Evolutionary conservation across 2,888 invertebrate genomes (phyloP).

Genomic region (Gari tellinella): DNA sequence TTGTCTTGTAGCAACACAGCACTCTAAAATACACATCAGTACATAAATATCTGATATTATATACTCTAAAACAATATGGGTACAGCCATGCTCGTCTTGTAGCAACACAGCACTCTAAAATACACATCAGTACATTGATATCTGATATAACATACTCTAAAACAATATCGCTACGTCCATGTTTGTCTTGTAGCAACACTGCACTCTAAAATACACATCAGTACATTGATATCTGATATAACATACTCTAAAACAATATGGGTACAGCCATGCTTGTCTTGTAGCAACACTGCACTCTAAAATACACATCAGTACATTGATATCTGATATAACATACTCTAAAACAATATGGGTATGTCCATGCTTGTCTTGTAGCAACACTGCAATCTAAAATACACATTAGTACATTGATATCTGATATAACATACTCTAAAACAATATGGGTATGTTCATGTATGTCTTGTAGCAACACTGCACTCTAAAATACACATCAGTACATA

Average conservation of each 20-base stretch:
- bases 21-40: no score
- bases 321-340: no score
- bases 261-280: constrained; percentile 88
- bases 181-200: constrained; percentile 87
- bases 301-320: no score
- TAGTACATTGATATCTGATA: no score
- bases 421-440: constrained; percentile 89
- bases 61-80: no score
- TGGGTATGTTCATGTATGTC: constrained; percentile 88
- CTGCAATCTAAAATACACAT: constrained; percentile 88
- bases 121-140: no score
- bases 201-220: constrained; percentile 89
- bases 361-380: constrained; percentile 87
- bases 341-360: constrained; percentile 88
- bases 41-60: no score
- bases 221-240: no score
- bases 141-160: no score
- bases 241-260: no score
- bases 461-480: constrained; percentile 88
- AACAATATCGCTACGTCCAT: constrained; percentile 88
- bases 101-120: constrained; percentile 88
- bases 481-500: no score
- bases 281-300: constrained; percentile 88
- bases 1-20: constrained; percentile 88
- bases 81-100: constrained; percentile 88